A percentile compares a stretch with the other conserved stretches of the same genome.
phyloP scores from a whole-genome alignment of 2,888 invertebrate genomes.

The Leistus spinibarbis region DNA sequence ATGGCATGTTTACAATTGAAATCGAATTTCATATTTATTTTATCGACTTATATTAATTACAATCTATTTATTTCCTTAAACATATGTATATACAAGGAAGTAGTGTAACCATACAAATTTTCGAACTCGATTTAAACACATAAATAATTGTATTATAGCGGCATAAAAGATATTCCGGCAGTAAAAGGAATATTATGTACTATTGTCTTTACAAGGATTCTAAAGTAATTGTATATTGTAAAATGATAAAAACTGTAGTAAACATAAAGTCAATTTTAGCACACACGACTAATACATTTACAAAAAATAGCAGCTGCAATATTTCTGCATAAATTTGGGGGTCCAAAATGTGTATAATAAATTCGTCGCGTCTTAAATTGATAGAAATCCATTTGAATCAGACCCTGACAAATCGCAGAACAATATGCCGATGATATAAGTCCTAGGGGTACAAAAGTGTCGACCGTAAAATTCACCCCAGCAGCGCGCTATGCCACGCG shows the following conservation, averaged over 20 bases:
- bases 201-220: too few relatives aligned
- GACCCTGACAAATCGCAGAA: conserved; percentile 38
- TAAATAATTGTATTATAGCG: too few relatives aligned
- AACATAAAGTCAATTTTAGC: neutral
- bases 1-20: too few relatives aligned
- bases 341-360: neutral
- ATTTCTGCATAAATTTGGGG: neutral
- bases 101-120: too few relatives aligned
- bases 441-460: conserved; percentile 37
- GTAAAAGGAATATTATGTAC: too few relatives aligned
- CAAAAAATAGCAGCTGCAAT: neutral
- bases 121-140: too few relatives aligned
- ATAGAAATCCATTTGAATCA: conserved; percentile 39
- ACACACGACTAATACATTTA: neutral
- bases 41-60: too few relatives aligned
- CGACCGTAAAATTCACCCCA: conserved; percentile 38
- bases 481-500: neutral
- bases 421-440: conserved; percentile 40
- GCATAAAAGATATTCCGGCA: too few relatives aligned
- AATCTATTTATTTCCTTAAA: too few relatives aligned
- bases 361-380: conserved; percentile 1
- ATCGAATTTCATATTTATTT: too few relatives aligned
- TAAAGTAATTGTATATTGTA: neutral
- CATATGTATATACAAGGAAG: too few relatives aligned
- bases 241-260: neutral